These are phyloP conservation scores for Yponomeuta sedellus DNA, from an alignment of 2,888 invertebrate species.

Conservation along the genomic window DNA sequence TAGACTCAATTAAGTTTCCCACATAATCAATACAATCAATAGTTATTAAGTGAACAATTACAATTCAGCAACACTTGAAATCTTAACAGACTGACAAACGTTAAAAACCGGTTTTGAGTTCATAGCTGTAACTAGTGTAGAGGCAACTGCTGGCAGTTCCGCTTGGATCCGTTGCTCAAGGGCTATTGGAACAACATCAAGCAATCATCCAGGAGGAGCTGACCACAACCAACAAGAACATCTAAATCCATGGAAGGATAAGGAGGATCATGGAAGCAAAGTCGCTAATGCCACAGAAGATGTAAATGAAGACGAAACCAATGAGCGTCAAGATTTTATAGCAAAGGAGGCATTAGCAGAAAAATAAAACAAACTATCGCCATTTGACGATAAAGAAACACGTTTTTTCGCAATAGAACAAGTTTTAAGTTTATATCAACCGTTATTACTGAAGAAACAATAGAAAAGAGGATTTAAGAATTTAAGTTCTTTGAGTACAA, in stretches of 20 bases:
- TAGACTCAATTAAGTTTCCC: conserved; percentile 65
- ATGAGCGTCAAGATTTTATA: conserved; percentile 67
- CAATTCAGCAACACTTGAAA: conserved; percentile 76
- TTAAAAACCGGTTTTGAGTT: conserved; percentile 59
- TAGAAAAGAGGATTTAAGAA: conserved; percentile 74
- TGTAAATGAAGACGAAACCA: conserved; percentile 69
- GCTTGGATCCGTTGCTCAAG: conserved; percentile 65
- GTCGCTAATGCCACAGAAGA: conserved; percentile 50
- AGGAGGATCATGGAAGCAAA: conserved; percentile 54
- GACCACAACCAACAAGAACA: conserved; percentile 36
- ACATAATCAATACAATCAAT: conserved; percentile 55
- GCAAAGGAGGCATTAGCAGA: conserved; percentile 60
- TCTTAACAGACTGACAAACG: conserved; percentile 43
- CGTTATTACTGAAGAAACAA: conserved; percentile 74
- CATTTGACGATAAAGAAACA: conserved; percentile 77
- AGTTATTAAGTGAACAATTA: conserved; percentile 69
- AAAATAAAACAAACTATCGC: conserved; percentile 62
- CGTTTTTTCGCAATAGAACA: conserved; percentile 79
- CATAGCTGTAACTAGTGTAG: conserved; percentile 64
- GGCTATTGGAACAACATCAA: conserved; percentile 55
- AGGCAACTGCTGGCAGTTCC: conserved; percentile 69
- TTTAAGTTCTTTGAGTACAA: conserved; percentile 72
- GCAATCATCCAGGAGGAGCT: conserved; percentile 68
- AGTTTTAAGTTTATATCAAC: conserved; percentile 78
- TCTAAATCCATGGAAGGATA: conserved; percentile 28